Evolutionary conservation across 1,140 invertebrate genomes (phyloP).

Genomic region (Caenorhabditis briggsae): DNA sequence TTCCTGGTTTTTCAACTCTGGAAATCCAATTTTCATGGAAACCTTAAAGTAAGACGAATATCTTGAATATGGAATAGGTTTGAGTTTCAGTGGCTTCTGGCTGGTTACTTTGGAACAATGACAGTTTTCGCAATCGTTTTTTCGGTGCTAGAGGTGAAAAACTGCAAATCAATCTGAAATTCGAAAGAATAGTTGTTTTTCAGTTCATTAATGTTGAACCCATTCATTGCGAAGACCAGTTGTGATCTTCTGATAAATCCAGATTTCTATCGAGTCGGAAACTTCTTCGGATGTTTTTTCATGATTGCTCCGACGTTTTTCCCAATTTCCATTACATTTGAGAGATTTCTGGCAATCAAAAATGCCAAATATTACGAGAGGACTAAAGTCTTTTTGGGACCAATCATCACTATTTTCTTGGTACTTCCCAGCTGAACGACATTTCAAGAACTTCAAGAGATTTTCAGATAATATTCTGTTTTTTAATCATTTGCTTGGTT

Average conservation of each 20-base stretch:
- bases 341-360: neutral
- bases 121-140: neutral
- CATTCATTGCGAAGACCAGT: neutral
- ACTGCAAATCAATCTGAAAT: too few relatives aligned
- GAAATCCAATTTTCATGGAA: neutral
- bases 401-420: neutral
- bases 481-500: neutral
- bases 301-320: neutral
- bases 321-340: neutral
- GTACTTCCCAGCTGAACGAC: neutral
- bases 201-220: neutral
- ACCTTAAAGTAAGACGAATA: neutral
- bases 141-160: neutral
- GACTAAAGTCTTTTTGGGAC: neutral
- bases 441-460: neutral
- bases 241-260: neutral
- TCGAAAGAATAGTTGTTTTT: neutral
- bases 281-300: neutral
- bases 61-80: neutral
- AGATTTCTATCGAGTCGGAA: neutral
- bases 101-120: neutral
- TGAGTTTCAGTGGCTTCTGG: neutral
- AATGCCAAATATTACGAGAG: neutral
- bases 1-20: neutral
- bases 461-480: neutral